phyloP scores from a whole-genome alignment of 2,797 vertebrate genomes.

The Brachyalestes nurse region DNA sequence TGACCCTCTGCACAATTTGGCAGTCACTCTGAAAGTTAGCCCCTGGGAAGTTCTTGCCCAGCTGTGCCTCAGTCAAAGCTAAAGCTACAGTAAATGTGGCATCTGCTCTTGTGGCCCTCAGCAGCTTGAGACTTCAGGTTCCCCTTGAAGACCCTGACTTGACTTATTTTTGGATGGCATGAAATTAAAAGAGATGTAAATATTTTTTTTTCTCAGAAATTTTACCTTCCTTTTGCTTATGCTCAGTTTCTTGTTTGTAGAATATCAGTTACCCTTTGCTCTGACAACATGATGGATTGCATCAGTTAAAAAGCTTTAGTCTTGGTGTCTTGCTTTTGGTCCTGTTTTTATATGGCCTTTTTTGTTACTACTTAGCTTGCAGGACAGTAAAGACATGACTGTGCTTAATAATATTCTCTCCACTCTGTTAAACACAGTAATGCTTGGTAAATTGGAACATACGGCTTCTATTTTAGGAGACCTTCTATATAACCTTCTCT shows the following conservation, averaged over 20 bases:
- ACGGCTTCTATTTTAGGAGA: conserved; percentile 45
- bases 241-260: too few relatives aligned
- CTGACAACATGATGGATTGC: neutral
- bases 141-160: conserved; percentile 1
- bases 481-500: conserved; percentile 28
- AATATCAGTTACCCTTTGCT: neutral
- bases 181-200: too few relatives aligned
- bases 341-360: neutral
- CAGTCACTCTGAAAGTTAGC: conserved; percentile 27
- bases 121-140: conserved; percentile 3
- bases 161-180: too few relatives aligned
- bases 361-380: neutral
- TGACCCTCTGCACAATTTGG: conserved; percentile 40
- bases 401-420: conserved; percentile 12
- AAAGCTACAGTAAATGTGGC: conserved; percentile 33
- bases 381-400: neutral
- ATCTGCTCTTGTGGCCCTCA: conserved; percentile 32
- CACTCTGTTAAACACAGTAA: conserved; percentile 10
- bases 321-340: neutral
- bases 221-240: neutral
- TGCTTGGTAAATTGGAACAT: conserved; percentile 19
- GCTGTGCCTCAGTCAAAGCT: conserved; percentile 34
- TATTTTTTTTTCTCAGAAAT: too few relatives aligned
- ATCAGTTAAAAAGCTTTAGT: neutral
- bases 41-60: conserved; percentile 41